Evolutionary conservation across 1,140 invertebrate genomes (phyloP).

Genomic region (Scylla paramamosain): DNA sequence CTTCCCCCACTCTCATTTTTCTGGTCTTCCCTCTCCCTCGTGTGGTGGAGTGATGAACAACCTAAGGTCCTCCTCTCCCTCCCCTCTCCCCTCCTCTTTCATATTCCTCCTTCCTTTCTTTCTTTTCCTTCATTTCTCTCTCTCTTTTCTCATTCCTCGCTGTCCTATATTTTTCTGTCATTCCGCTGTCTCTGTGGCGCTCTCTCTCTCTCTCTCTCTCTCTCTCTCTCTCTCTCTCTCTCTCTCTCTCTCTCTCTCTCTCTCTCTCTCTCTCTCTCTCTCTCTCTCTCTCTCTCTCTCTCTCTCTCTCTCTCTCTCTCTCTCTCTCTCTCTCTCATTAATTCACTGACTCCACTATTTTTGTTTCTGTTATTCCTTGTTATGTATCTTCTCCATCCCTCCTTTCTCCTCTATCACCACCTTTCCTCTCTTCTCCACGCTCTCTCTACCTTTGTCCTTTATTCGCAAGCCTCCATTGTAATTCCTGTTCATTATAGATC

Average conservation of each 20-base stretch:
- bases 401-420: too few relatives aligned
- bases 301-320: conserved; percentile 2
- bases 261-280: neutral
- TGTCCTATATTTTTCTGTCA: too few relatives aligned
- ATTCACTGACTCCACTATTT: too few relatives aligned
- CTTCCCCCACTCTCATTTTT: neutral
- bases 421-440: too few relatives aligned
- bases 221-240: conserved; percentile 1
- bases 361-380: too few relatives aligned
- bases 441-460: too few relatives aligned
- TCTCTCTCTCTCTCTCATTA: neutral
- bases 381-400: too few relatives aligned
- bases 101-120: neutral
- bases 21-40: neutral
- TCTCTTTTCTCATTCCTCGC: too few relatives aligned
- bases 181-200: neutral
- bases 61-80: neutral
- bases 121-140: neutral
- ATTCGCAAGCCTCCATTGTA: too few relatives aligned
- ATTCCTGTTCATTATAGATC: too few relatives aligned
- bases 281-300: neutral
- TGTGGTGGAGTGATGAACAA: neutral
- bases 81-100: neutral
- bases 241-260: neutral
- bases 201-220: neutral